phyloP scores from a whole-genome alignment of 2,113 vertebrate genomes.

The Nicator chloris region DNA sequence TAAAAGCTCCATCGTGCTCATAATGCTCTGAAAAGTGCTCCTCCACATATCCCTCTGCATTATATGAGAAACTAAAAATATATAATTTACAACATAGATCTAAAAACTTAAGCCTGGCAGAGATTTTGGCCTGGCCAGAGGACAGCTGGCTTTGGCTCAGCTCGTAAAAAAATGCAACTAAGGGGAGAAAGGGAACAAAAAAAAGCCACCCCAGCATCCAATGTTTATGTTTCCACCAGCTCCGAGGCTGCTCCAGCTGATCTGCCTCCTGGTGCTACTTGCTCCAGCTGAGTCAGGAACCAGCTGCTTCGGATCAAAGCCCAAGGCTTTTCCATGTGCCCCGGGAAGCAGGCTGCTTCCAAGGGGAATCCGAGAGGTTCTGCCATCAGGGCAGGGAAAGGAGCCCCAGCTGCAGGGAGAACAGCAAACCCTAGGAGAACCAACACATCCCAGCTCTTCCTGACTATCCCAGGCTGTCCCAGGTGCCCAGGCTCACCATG shows the following conservation, averaged over 20 bases:
- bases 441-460: background rate
- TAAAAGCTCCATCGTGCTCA: background rate
- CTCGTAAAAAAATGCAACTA: background rate
- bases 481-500: background rate
- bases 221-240: conserved; percentile 39
- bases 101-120: background rate
- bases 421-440: background rate
- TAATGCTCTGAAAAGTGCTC: background rate
- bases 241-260: conserved; percentile 33
- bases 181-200: background rate
- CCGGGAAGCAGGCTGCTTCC: conserved; percentile 31
- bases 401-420: conserved; percentile 25
- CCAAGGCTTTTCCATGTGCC: conserved; percentile 21
- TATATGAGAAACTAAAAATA: background rate
- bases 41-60: background rate
- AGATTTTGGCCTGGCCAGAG: background rate
- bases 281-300: conserved; percentile 16
- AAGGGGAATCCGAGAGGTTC: conserved; percentile 41
- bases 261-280: background rate
- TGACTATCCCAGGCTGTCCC: rapidly evolving
- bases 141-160: background rate
- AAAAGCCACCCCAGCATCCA: background rate
- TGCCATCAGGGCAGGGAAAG: conserved; percentile 47
- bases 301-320: conserved; percentile 66
- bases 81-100: background rate